A percentile compares a stretch with the other conserved stretches of the same genome.
Evolutionary conservation across 2,113 vertebrate genomes (phyloP).

Genomic region (Parus major): DNA sequence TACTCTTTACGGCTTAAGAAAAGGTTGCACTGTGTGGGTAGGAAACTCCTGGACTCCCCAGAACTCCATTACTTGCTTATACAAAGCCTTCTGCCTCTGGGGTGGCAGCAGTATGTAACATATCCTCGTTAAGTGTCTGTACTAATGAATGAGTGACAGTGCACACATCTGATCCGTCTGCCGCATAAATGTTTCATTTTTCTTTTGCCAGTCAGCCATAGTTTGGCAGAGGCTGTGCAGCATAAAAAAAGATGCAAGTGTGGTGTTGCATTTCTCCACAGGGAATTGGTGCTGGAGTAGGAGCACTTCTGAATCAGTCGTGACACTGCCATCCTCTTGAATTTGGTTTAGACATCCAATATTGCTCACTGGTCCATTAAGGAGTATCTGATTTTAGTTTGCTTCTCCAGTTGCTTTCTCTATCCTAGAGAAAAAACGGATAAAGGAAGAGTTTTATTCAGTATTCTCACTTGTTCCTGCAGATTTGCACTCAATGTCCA

Average conservation of each 20-base stretch:
- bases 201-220: not conserved
- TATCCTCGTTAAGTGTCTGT: not conserved
- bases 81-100: not conserved
- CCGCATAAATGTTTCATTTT: conserved; percentile 3
- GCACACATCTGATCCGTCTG: not conserved
- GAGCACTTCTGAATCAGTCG: not conserved
- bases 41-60: not conserved
- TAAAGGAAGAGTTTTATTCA: not conserved
- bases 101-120: not conserved
- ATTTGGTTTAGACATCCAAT: not conserved
- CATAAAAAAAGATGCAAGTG: not conserved
- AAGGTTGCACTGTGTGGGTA: not conserved
- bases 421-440: not conserved
- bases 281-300: not conserved
- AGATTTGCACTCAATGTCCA: not conserved
- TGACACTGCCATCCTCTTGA: not conserved
- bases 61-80: not conserved
- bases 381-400: conserved; percentile 29
- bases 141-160: not conserved
- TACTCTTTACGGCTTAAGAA: not conserved
- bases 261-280: not conserved
- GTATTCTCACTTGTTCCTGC: not conserved
- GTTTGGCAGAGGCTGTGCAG: not conserved
- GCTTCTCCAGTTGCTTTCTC: not conserved
- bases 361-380: not conserved